phyloP scores from a whole-genome alignment of 2,113 vertebrate genomes.

The Anguilla japonica region DNA sequence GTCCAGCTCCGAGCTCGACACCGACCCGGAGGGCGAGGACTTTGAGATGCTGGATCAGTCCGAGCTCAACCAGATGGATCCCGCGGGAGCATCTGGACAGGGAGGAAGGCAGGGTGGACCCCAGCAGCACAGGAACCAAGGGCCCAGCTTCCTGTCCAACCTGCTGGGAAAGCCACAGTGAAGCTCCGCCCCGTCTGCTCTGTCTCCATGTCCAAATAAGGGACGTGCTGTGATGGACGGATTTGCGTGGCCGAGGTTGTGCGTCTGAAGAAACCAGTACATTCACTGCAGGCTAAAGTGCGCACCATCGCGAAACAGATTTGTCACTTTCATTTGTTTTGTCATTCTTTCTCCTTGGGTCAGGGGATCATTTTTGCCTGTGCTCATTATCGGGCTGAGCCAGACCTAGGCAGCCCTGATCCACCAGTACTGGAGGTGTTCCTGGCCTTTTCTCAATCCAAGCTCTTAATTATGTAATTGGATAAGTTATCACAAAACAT shows the following conservation, averaged over 20 bases:
- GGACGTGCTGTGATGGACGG: constrained; percentile 22
- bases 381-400: constrained; percentile 65
- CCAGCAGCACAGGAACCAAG: constrained; percentile 45
- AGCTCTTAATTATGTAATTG: background rate
- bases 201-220: constrained; percentile 20
- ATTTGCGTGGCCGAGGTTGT: constrained; percentile 31
- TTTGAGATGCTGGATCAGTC: constrained; percentile 98
- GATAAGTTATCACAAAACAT: background rate
- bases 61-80: constrained; percentile 91
- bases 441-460: background rate
- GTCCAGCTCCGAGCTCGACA: constrained; percentile 91
- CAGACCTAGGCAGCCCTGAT: background rate
- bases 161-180: constrained; percentile 73
- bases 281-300: constrained; percentile 56
- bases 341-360: constrained; percentile 32
- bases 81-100: constrained; percentile 67
- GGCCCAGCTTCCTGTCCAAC: constrained; percentile 70
- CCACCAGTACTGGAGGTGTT: background rate
- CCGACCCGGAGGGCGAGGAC: constrained; percentile 89
- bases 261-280: constrained; percentile 43
- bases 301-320: constrained; percentile 69
- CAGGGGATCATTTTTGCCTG: background rate
- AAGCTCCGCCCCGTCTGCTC: constrained; percentile 21
- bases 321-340: constrained; percentile 24
- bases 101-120: constrained; percentile 37